phyloP scores from a whole-genome alignment of 92 coral and sea anemone genomes.

The Scolanthus callimorphus region DNA sequence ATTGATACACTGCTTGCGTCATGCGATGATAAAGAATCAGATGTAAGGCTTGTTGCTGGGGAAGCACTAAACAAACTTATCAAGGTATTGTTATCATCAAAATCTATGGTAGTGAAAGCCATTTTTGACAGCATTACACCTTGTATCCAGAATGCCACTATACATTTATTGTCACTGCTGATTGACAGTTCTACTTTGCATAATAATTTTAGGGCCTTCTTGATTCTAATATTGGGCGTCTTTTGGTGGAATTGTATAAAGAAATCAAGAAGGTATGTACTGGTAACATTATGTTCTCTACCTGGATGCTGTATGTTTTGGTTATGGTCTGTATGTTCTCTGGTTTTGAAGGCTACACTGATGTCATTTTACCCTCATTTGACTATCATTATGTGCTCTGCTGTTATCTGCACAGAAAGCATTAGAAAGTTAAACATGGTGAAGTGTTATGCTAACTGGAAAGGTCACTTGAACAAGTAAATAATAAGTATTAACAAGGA shows the following conservation, averaged over 20 bases:
- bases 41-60: constrained; percentile 95
- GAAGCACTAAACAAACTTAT: constrained; percentile 82
- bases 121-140: background rate
- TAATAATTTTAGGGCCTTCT: constrained; percentile 80
- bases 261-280: constrained; percentile 90
- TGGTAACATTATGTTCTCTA: no score
- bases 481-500: no score
- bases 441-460: no score
- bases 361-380: no score
- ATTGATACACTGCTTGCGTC: constrained; percentile 77
- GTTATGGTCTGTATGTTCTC: no score
- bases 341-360: no score
- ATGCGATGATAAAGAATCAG: constrained; percentile 91
- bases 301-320: no score
- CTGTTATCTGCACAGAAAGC: no score
- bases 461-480: no score
- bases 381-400: no score
- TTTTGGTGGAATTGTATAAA: constrained; percentile 91
- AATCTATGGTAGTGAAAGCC: background rate
- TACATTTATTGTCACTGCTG: background rate
- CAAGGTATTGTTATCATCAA: constrained; percentile 64
- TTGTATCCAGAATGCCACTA: background rate
- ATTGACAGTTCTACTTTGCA: background rate
- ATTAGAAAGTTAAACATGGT: no score
- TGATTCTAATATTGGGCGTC: constrained; percentile 76